A percentile compares a stretch with the other conserved stretches of the same genome.
Conservation (phyloP, 37 sponge, comb jelly and placozoan genomes). For the Cladorhizidae sp. region DNA sequence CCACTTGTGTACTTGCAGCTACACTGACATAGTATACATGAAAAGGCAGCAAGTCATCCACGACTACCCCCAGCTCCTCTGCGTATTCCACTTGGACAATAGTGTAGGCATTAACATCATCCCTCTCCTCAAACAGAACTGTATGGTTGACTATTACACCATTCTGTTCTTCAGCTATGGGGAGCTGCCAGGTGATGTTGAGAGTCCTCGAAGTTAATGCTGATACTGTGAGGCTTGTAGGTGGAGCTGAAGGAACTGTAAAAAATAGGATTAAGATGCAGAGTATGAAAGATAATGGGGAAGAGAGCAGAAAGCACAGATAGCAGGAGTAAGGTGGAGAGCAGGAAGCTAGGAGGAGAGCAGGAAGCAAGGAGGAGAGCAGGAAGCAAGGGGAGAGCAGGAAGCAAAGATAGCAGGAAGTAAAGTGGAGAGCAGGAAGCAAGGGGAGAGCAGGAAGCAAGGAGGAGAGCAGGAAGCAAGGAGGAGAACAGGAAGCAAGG, state of each 20-base stretch:
- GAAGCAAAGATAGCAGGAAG: no score
- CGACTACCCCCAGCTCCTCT: neutral
- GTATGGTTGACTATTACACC: constrained; percentile 26
- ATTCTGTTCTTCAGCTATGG: constrained; percentile 7
- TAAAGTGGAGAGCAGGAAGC: no score
- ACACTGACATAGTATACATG: neutral
- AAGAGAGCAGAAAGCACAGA: no score
- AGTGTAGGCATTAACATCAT: neutral
- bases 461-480: no score
- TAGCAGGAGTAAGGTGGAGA: no score
- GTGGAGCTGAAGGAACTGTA: constrained; percentile 14
- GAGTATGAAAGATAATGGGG: no score
- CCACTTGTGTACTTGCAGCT: constrained; percentile 9
- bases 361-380: no score
- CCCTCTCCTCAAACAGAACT: neutral
- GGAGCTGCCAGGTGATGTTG: constrained; percentile 24
- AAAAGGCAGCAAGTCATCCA: constrained; percentile 5
- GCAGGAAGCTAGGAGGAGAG: no score
- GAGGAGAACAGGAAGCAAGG: no score
- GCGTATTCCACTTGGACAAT: neutral
- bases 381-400: no score
- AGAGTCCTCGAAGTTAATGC: neutral
- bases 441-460: no score
- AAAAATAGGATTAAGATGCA: no score
- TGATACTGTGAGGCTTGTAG: neutral